These are phyloP conservation scores for Meandrusa payeni DNA, from an alignment of 2,888 invertebrate genomes.

Conservation along the genomic window DNA sequence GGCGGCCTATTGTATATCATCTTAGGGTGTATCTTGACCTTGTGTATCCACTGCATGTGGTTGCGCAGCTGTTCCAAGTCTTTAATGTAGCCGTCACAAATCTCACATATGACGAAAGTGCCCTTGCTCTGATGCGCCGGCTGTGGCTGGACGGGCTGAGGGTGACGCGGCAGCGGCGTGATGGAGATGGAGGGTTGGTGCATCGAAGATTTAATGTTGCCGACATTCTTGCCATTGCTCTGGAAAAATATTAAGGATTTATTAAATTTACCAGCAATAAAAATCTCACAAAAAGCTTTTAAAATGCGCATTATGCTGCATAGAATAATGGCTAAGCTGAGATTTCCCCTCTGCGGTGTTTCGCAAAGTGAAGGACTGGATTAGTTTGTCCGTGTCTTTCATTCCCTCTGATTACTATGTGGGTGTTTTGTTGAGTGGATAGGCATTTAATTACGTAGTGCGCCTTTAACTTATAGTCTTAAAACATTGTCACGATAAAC, in stretches of 20 bases:
- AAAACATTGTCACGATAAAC: too few species aligned
- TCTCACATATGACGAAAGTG: constrained; percentile 96
- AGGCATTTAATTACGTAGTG: too few species aligned
- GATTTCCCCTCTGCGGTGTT: too few species aligned
- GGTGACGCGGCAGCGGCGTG: constrained; percentile 90
- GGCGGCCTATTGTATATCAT: constrained; percentile 97
- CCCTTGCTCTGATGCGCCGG: constrained; percentile 82
- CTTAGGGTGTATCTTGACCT: constrained; percentile 97
- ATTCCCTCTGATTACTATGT: too few species aligned
- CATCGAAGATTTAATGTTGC: constrained; percentile 39
- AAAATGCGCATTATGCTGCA: too few species aligned
- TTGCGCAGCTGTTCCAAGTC: constrained; percentile 96
- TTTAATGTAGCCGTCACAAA: constrained; percentile 98
- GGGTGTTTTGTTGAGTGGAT: too few species aligned
- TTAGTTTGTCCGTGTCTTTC: too few species aligned
- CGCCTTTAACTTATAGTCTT: too few species aligned
- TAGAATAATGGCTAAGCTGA: too few species aligned
- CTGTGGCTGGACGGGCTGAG: constrained; percentile 55
- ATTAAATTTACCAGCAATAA: too few species aligned
- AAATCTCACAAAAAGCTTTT: too few species aligned
- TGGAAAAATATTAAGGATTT: constrained; percentile 30
- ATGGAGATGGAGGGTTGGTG: constrained; percentile 91
- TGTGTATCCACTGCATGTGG: constrained; percentile 99
- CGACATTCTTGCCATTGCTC: constrained; percentile 42
- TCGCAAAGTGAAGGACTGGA: too few species aligned